These are phyloP conservation scores for Sinodicranocentrus sp. DNA, from an alignment of 2,888 invertebrate genomes.

Conservation along the genomic window DNA sequence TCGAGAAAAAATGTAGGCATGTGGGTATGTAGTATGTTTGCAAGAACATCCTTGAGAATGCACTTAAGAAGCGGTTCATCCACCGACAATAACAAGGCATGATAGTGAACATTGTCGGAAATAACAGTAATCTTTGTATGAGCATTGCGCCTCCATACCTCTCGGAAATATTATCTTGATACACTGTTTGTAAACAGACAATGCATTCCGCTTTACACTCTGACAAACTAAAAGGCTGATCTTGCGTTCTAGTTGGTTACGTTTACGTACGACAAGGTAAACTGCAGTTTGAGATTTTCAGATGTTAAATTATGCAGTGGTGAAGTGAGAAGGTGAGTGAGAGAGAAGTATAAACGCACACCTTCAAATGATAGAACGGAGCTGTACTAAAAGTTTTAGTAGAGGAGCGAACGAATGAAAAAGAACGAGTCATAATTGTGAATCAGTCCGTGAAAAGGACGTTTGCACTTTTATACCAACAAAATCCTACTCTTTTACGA, in stretches of 20 bases:
- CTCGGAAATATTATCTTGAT: too few relatives aligned
- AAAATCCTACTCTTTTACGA: background rate
- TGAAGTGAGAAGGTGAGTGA: background rate
- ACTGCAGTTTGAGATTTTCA: background rate
- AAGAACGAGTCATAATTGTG: conserved; percentile 71
- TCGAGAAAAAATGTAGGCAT: background rate
- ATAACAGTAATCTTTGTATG: too few relatives aligned
- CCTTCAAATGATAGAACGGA: too few relatives aligned
- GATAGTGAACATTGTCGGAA: too few relatives aligned
- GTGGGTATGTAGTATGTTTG: background rate
- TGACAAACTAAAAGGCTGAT: too few relatives aligned
- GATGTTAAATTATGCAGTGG: background rate
- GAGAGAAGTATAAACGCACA: background rate
- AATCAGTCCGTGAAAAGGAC: conserved; percentile 73
- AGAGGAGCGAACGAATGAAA: conserved; percentile 26
- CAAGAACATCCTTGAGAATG: conserved; percentile 24
- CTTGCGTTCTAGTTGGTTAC: too few relatives aligned
- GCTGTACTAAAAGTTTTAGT: too few relatives aligned
- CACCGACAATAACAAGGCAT: background rate
- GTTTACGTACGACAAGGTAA: conserved; percentile 1
- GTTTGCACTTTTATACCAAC: conserved; percentile 23
- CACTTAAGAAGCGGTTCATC: conserved; percentile 13
- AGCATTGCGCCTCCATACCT: too few relatives aligned
- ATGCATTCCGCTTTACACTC: too few relatives aligned
- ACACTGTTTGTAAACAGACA: too few relatives aligned